These are phyloP conservation scores for Drosophila bunnanda DNA, from an alignment of 2,888 invertebrate genomes.

Conservation along the genomic window DNA sequence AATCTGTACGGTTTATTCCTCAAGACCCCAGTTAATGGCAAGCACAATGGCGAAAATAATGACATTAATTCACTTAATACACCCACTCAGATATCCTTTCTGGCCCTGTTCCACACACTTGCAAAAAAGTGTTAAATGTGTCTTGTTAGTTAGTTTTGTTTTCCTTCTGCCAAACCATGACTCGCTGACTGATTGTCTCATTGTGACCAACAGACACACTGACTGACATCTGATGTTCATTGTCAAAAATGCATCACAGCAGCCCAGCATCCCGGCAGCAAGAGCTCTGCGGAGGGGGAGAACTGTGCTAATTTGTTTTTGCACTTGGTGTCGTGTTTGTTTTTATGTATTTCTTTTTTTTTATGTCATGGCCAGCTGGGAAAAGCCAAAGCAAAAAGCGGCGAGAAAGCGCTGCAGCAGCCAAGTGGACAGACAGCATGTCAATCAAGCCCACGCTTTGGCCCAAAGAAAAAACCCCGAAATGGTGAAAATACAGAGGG, in stretches of 20 bases:
- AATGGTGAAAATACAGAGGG: slow-evolving; percentile 31
- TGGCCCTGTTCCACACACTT: neutral
- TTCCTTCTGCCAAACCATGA: slow-evolving; percentile 17
- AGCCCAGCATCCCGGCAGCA: slow-evolving; percentile 8
- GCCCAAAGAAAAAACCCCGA: slow-evolving; percentile 37
- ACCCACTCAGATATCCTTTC: neutral
- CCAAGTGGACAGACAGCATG: slow-evolving; percentile 58
- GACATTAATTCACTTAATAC: neutral
- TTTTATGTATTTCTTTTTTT: slow-evolving; percentile 21
- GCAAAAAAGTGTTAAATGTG: slow-evolving; percentile 8
- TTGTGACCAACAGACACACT: slow-evolving; percentile 36
- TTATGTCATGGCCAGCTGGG: slow-evolving; percentile 68
- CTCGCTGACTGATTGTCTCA: slow-evolving; percentile 37
- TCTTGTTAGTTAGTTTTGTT: neutral
- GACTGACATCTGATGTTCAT: slow-evolving; percentile 68
- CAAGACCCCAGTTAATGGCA: neutral
- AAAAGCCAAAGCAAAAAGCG: slow-evolving; percentile 54
- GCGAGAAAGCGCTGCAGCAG: slow-evolving; percentile 44
- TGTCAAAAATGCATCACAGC: slow-evolving; percentile 70
- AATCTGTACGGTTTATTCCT: too few species aligned
- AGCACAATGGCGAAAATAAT: neutral
- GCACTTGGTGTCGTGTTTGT: slow-evolving; percentile 48
- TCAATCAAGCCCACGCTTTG: slow-evolving; percentile 70
- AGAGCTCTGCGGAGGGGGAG: slow-evolving; percentile 18
- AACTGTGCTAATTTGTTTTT: slow-evolving; percentile 67